Conservation (phyloP, 1,140 invertebrate species). For the Euwallacea fornicatus region DNA sequence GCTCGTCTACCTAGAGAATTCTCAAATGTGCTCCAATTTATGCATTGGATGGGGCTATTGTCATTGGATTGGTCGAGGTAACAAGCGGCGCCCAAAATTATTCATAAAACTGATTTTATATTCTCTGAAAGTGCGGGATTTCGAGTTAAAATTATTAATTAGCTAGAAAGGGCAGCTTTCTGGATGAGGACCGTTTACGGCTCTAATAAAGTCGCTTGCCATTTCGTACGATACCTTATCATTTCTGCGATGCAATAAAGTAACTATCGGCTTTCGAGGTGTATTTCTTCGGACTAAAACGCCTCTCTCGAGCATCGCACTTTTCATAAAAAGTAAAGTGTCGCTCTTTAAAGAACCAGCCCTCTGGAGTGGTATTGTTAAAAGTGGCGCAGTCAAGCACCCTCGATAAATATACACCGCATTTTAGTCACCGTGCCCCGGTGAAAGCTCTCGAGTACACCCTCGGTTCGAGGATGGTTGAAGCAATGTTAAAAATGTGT, state of each 20-base stretch:
- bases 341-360: slow-evolving; percentile 11
- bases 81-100: neutral
- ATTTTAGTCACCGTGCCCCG: slow-evolving; percentile 16
- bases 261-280: too few species aligned
- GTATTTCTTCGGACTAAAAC: neutral
- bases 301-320: neutral
- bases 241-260: too few species aligned
- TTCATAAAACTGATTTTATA: slow-evolving; percentile 10
- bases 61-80: neutral
- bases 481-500: slow-evolving; percentile 6
- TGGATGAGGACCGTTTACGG: neutral
- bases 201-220: neutral
- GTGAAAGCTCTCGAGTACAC: neutral
- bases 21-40: slow-evolving; percentile 6
- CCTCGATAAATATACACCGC: slow-evolving; percentile 28
- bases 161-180: slow-evolving; percentile 2
- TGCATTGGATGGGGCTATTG: neutral
- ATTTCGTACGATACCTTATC: neutral
- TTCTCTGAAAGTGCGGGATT: neutral
- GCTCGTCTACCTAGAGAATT: slow-evolving; percentile 4
- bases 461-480: neutral
- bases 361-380: slow-evolving; percentile 13
- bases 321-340: slow-evolving; percentile 19
- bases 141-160: slow-evolving; percentile 8
- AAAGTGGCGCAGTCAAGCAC: slow-evolving; percentile 21